These are phyloP conservation scores for Cyclina sinensis DNA, from an alignment of 1,140 invertebrate genomes.

Conservation along the genomic window DNA sequence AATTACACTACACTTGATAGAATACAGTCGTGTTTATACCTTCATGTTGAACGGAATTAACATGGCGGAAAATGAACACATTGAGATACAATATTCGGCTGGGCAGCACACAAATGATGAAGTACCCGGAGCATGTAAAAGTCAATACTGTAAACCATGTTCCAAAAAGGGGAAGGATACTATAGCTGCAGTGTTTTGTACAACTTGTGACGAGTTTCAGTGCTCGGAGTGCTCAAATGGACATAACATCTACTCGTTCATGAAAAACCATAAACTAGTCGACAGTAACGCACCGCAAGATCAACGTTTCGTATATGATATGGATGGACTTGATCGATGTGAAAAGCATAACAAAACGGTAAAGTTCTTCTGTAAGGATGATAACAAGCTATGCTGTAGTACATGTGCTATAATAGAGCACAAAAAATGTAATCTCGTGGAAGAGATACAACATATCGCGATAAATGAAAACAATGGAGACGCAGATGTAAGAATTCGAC, in stretches of 20 bases:
- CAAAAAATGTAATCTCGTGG: background rate
- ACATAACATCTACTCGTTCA: background rate
- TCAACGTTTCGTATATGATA: background rate
- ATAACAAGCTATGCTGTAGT: background rate
- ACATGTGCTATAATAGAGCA: background rate
- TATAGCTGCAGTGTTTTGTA: background rate
- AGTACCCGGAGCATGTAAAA: background rate
- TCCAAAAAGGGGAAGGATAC: background rate
- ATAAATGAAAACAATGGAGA: background rate
- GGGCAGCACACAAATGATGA: background rate
- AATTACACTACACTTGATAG: no score
- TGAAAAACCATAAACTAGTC: background rate
- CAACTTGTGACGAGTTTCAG: constrained; percentile 6
- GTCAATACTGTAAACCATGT: background rate
- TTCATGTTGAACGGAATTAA: background rate
- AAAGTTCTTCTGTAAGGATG: constrained; percentile 1
- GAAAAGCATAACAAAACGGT: background rate
- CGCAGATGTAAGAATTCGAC: no score
- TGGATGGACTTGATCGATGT: background rate
- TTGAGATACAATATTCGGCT: background rate
- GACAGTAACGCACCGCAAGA: background rate
- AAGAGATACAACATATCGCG: background rate
- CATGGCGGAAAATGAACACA: background rate
- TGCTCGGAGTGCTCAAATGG: background rate
- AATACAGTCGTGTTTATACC: no score